A percentile compares a stretch with the other conserved stretches of the same genome.
Evolutionary conservation across 2,113 vertebrate genomes (phyloP).

Genomic region (Cnemophilus loriae): DNA sequence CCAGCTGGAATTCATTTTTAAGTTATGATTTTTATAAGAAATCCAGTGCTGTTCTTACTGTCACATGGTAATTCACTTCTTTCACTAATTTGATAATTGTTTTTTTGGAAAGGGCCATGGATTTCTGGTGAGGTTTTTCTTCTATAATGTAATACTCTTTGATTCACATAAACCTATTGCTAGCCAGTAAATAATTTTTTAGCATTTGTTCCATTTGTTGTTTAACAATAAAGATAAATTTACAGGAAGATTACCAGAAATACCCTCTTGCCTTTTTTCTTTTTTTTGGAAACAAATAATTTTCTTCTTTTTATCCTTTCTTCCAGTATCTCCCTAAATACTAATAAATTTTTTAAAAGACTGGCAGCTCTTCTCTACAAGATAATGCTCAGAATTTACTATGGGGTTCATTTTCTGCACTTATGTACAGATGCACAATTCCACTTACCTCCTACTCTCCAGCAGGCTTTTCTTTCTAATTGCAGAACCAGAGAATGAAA

Average conservation of each 20-base stretch:
- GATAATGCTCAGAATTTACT: background rate
- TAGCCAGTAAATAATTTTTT: conserved; percentile 1
- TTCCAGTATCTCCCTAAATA: background rate
- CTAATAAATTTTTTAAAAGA: background rate
- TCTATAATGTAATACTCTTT: background rate
- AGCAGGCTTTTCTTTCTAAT: background rate
- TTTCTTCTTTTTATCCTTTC: background rate
- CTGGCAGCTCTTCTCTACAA: background rate
- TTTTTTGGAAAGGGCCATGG: background rate
- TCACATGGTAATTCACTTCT: background rate
- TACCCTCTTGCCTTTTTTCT: background rate
- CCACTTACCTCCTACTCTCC: background rate
- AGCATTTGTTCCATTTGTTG: background rate
- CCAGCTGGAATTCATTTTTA: conserved; percentile 24
- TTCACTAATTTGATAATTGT: conserved; percentile 13
- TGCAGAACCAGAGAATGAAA: background rate
- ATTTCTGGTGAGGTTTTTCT: background rate
- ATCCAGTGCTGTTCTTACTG: background rate
- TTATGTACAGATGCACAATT: background rate
- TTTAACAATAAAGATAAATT: conserved; percentile 5
- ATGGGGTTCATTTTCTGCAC: background rate
- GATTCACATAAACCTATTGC: background rate
- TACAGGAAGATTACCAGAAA: background rate
- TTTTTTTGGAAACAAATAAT: background rate
- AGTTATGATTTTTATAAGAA: background rate